A percentile compares a stretch with the other conserved stretches of the same genome.
phyloP scores from a whole-genome alignment of 1,140 invertebrate genomes.

The Holcopasites calliopsidis region DNA sequence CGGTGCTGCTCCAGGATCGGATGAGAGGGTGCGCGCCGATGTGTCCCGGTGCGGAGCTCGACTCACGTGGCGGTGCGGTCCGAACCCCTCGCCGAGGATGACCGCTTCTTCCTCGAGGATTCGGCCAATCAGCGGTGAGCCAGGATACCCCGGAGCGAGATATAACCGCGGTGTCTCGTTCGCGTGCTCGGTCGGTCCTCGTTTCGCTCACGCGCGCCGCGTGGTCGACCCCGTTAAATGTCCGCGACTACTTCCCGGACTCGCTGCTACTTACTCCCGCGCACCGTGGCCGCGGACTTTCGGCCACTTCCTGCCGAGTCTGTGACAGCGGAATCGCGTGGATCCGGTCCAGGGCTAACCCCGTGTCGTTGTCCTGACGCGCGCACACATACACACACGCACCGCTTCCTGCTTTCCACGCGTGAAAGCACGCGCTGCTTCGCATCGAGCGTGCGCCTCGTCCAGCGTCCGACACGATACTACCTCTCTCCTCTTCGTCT shows the following conservation, averaged over 20 bases:
- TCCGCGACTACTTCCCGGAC: conserved; percentile 53
- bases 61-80: conserved; percentile 70
- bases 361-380: conserved; percentile 40
- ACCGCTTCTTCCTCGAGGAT: conserved; percentile 63
- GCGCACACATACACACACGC: neutral
- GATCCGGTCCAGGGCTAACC: conserved; percentile 44
- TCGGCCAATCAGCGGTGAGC: conserved; percentile 61
- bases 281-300: neutral
- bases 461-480: conserved; percentile 78
- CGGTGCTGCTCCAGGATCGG: no score
- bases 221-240: conserved; percentile 41
- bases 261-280: conserved; percentile 6
- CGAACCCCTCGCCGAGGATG: conserved; percentile 55
- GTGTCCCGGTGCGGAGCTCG: conserved; percentile 47
- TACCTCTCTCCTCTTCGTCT: conserved; percentile 74
- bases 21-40: conserved; percentile 40
- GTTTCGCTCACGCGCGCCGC: conserved; percentile 54
- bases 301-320: neutral
- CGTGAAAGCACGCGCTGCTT: conserved; percentile 71
- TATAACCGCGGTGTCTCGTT: conserved; percentile 51
- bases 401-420: conserved; percentile 59
- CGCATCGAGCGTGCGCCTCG: conserved; percentile 76
- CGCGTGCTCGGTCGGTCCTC: conserved; percentile 43
- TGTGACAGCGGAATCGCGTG: conserved; percentile 22
- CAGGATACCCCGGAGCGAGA: conserved; percentile 44